Percentiles rank a stretch among this genome's conserved stretches.
These are phyloP conservation scores for Anisognathus igniventris DNA, from an alignment of 2,797 vertebrate species.

Conservation along the genomic window DNA sequence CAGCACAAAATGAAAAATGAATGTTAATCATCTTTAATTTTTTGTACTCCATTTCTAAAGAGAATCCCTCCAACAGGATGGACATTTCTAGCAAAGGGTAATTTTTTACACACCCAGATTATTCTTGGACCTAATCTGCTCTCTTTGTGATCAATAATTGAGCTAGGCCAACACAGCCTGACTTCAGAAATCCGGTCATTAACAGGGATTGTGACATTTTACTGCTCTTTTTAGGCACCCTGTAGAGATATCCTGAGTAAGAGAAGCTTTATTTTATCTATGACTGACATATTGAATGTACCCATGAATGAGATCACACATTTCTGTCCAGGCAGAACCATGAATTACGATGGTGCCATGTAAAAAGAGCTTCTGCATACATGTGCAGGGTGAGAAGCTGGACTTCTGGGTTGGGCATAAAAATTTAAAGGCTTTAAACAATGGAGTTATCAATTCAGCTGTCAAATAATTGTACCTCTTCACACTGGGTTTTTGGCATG, in stretches of 20 bases:
- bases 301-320: background rate
- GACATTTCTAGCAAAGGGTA: background rate
- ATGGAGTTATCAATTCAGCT: background rate
- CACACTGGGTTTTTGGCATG: background rate
- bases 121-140: background rate
- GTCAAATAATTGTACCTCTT: background rate
- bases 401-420: background rate
- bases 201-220: background rate
- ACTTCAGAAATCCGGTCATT: background rate
- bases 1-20: background rate
- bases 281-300: background rate
- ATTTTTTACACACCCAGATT: background rate
- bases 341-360: fast-evolving
- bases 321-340: background rate
- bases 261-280: background rate
- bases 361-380: fast-evolving
- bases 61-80: background rate
- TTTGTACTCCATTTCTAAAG: background rate
- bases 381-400: background rate
- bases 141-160: background rate
- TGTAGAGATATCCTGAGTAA: background rate
- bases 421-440: background rate
- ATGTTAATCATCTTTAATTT: background rate
- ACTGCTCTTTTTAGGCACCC: background rate
- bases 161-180: background rate